Evolutionary conservation across 2,797 vertebrate species (phyloP).

Genomic region (Brotula barbata): DNA sequence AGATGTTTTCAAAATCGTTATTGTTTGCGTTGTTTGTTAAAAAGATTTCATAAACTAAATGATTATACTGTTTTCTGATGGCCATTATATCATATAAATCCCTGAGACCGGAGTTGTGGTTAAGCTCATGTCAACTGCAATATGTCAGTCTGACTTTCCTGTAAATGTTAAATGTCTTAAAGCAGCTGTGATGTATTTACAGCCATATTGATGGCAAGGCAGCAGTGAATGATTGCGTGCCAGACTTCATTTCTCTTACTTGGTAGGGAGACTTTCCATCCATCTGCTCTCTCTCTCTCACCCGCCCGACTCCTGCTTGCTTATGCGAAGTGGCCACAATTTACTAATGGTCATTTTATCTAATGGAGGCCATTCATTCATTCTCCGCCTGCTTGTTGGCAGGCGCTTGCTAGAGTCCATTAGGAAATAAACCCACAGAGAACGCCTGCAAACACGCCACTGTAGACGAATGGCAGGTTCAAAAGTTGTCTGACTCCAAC

Average conservation of each 20-base stretch:
- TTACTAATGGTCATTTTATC: conserved; percentile 70
- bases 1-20: background rate
- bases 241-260: conserved; percentile 35
- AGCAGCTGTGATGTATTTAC: conserved; percentile 44
- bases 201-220: conserved; percentile 27
- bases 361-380: conserved; percentile 77
- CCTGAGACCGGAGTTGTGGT: background rate
- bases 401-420: conserved; percentile 70
- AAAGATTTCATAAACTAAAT: background rate
- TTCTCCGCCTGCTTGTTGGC: conserved; percentile 68
- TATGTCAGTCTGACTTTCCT: conserved; percentile 19
- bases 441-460: conserved; percentile 39
- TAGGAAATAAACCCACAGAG: conserved; percentile 75
- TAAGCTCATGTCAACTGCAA: conserved; percentile 2
- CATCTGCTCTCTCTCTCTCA: conserved; percentile 28
- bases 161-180: conserved; percentile 33
- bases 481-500: conserved; percentile 53
- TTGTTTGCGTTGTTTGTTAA: background rate
- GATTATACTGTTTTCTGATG: background rate
- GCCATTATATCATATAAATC: background rate
- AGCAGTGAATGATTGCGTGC: conserved; percentile 39
- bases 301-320: conserved; percentile 33
- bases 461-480: conserved; percentile 67
- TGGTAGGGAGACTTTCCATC: conserved; percentile 43
- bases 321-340: conserved; percentile 71